A percentile compares a stretch with the other conserved stretches of the same genome.
Evolutionary conservation across 2,113 vertebrate species (phyloP).

Genomic region (Clarias magur): DNA sequence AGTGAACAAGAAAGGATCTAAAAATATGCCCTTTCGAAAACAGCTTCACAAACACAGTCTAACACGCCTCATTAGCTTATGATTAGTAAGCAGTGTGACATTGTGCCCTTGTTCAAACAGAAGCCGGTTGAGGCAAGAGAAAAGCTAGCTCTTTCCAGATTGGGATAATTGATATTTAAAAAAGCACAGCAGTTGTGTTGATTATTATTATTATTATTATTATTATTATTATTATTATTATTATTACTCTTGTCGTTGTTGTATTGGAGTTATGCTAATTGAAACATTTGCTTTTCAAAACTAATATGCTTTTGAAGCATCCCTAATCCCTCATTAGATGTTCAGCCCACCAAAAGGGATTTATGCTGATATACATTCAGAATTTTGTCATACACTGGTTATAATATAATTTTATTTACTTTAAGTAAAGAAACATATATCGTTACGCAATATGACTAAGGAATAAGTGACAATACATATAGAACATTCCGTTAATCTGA

Average conservation of each 20-base stretch:
- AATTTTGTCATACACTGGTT: neutral
- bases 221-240: too few relatives aligned
- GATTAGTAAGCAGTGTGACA: constrained; percentile 50
- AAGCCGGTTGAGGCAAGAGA: constrained; percentile 27
- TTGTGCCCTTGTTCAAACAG: constrained; percentile 34
- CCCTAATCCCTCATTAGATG: neutral
- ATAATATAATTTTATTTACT: neutral
- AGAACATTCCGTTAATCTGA: neutral
- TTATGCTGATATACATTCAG: neutral
- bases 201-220: too few relatives aligned
- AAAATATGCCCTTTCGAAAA: constrained; percentile 43
- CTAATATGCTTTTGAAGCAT: neutral
- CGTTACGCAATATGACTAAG: too few relatives aligned
- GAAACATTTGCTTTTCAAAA: neutral
- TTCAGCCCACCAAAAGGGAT: neutral
- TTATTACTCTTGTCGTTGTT: neutral
- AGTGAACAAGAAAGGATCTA: constrained; percentile 57
- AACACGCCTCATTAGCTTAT: constrained; percentile 54
- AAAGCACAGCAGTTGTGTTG: neutral
- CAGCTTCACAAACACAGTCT: constrained; percentile 50
- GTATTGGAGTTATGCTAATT: neutral
- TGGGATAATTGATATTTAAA: constrained; percentile 26
- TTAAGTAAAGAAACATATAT: neutral
- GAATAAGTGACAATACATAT: neutral
- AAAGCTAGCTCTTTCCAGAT: constrained; percentile 1